phyloP scores from a whole-genome alignment of 1,140 invertebrate genomes.

The Sycobia sp. region DNA sequence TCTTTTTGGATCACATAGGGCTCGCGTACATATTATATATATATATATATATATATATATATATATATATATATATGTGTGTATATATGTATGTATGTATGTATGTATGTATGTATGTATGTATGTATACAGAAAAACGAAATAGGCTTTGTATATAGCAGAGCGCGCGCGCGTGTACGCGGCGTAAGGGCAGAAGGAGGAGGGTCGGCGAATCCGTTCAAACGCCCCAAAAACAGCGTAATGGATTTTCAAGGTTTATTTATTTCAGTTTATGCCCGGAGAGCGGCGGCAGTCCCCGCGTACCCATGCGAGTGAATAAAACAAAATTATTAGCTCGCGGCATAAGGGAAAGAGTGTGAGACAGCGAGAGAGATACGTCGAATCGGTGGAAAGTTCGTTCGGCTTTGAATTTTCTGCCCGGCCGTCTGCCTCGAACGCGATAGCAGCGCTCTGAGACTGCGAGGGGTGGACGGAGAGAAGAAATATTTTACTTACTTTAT shows the following conservation, averaged over 20 bases:
- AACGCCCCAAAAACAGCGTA: slow-evolving; percentile 22
- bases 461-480: too few relatives aligned
- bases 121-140: too few relatives aligned
- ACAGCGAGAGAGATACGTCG: slow-evolving; percentile 16
- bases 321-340: slow-evolving; percentile 31
- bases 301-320: slow-evolving; percentile 33
- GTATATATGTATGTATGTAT: too few relatives aligned
- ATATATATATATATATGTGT: too few relatives aligned
- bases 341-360: too few relatives aligned
- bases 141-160: too few relatives aligned
- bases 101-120: too few relatives aligned
- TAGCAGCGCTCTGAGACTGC: background rate
- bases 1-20: too few relatives aligned
- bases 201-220: slow-evolving; percentile 7
- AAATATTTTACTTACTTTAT: slow-evolving; percentile 30
- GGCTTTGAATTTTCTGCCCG: slow-evolving; percentile 26
- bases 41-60: too few relatives aligned
- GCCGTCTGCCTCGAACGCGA: background rate
- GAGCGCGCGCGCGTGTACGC: too few relatives aligned
- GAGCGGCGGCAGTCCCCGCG: slow-evolving; percentile 12
- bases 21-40: too few relatives aligned
- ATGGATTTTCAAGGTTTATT: slow-evolving; percentile 24
- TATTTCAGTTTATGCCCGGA: too few relatives aligned
- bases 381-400: slow-evolving; percentile 17
- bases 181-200: background rate